These are phyloP conservation scores for Atlantisia rogersi DNA, from an alignment of 2,113 vertebrate genomes.

Conservation along the genomic window DNA sequence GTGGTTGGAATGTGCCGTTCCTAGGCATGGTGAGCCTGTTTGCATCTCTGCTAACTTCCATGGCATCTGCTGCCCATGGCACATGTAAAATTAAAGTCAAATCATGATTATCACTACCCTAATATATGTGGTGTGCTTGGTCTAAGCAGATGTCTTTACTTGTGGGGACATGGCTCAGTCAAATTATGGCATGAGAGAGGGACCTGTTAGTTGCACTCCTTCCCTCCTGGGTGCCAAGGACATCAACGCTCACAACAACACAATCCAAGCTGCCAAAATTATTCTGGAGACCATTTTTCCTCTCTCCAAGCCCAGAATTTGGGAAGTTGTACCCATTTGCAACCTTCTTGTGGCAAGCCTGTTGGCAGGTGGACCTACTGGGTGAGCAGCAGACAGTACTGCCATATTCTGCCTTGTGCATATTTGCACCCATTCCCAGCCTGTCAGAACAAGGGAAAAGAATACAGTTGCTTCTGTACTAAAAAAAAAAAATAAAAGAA, in stretches of 20 bases:
- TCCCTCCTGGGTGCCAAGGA: background rate
- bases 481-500: background rate
- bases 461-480: conserved; percentile 39
- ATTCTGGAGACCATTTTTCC: background rate
- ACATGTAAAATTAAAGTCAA: background rate
- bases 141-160: background rate
- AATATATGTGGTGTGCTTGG: background rate
- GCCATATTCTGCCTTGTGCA: background rate
- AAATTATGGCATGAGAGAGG: background rate
- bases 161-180: background rate
- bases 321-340: background rate
- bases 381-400: background rate
- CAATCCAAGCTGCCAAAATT: background rate
- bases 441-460: background rate
- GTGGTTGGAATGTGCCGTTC: background rate
- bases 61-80: background rate
- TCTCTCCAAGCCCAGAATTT: background rate
- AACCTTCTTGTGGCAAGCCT: background rate
- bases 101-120: background rate
- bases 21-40: background rate
- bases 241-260: background rate
- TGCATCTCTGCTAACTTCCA: background rate
- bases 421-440: background rate
- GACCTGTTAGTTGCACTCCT: accelerated
- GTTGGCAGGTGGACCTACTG: background rate